phyloP scores from a whole-genome alignment of 2,888 invertebrate species.

The Ophion ellenae region DNA sequence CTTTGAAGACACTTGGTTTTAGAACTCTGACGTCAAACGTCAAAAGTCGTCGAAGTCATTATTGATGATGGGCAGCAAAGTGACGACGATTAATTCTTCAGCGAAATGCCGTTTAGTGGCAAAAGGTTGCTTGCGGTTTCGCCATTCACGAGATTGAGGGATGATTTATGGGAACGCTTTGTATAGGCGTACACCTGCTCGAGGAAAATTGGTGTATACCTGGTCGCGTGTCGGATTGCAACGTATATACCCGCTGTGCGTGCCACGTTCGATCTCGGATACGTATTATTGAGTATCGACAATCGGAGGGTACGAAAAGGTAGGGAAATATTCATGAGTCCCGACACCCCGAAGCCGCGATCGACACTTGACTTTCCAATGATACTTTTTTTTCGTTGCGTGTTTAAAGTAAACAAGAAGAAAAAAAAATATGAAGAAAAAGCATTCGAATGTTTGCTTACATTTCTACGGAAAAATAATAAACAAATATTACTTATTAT shows the following conservation, averaged over 20 bases:
- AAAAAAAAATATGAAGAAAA: background rate
- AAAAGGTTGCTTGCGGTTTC: conserved; percentile 41
- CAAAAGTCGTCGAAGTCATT: background rate
- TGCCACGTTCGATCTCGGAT: conserved; percentile 72
- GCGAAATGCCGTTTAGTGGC: conserved; percentile 1
- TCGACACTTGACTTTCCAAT: background rate
- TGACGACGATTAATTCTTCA: conserved; percentile 27
- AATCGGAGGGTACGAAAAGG: conserved; percentile 63
- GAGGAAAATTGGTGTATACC: conserved; percentile 65
- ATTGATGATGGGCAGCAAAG: conserved; percentile 26
- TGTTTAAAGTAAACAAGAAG: background rate
- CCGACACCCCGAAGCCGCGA: background rate
- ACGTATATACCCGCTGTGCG: conserved; percentile 73
- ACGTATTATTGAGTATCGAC: conserved; percentile 74
- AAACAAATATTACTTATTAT: background rate
- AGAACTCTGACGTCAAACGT: background rate
- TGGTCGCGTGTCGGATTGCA: conserved; percentile 72
- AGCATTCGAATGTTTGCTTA: background rate
- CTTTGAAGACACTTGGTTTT: background rate
- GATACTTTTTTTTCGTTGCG: background rate
- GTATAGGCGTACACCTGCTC: conserved; percentile 40
- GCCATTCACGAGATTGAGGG: conserved; percentile 30
- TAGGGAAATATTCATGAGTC: background rate
- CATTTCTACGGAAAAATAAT: background rate
- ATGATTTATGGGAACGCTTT: conserved; percentile 3